phyloP scores from a whole-genome alignment of 2,888 invertebrate genomes.

The Tetranychus piercei region DNA sequence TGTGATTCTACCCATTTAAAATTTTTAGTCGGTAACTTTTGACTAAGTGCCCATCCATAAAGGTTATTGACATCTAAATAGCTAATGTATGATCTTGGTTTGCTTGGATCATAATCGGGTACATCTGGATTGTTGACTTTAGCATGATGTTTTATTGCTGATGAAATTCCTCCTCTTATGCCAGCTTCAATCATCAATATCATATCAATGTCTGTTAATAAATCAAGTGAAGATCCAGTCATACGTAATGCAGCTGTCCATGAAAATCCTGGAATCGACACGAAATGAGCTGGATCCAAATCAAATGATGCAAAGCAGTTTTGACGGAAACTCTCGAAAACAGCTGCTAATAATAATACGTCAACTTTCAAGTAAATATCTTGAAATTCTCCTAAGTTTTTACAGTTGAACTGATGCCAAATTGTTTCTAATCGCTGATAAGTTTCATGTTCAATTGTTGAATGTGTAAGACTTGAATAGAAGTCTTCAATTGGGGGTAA shows the following conservation, averaged over 20 bases:
- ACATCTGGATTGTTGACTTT: slow-evolving; percentile 13
- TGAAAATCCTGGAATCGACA: too few species aligned
- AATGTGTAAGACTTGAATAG: not conserved
- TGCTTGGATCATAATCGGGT: not conserved
- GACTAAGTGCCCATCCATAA: slow-evolving; percentile 9
- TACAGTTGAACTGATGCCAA: not conserved
- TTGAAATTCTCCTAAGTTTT: not conserved
- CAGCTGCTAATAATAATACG: not conserved
- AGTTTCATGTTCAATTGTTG: not conserved
- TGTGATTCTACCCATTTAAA: slow-evolving; percentile 15
- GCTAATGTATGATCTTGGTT: slow-evolving; percentile 22
- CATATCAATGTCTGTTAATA: not conserved
- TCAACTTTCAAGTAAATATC: not conserved
- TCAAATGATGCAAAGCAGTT: not conserved
- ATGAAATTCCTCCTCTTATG: slow-evolving; percentile 8
- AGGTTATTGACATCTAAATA: slow-evolving; percentile 1
- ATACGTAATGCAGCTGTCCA: not conserved
- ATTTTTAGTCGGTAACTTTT: slow-evolving; percentile 17
- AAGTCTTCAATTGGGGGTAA: not conserved
- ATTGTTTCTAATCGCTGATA: not conserved
- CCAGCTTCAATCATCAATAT: not conserved
- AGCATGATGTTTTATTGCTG: not conserved
- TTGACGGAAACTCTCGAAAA: not conserved
- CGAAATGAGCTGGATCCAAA: not conserved
- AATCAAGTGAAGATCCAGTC: not conserved